Percentiles rank a stretch among this genome's conserved stretches.
These are phyloP conservation scores for Setipinna tenuifilis DNA, from an alignment of 2,797 vertebrate species.

Conservation along the genomic window DNA sequence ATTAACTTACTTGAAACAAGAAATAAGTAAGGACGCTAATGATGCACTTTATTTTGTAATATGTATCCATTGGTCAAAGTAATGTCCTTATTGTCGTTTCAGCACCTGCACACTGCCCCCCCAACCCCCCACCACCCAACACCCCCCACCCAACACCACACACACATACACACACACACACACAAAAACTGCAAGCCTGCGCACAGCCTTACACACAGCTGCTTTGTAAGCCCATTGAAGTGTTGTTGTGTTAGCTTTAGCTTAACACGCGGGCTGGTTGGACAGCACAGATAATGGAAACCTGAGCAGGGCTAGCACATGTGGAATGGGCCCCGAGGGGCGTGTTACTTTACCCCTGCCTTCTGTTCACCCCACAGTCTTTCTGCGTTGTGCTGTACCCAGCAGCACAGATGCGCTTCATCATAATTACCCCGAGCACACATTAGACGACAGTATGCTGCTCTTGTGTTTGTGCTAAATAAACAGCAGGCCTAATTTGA, in stretches of 20 bases:
- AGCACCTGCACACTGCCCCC: too few relatives aligned
- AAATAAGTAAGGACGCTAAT: too few relatives aligned
- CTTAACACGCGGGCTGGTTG: not conserved
- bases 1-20: too few relatives aligned
- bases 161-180: too few relatives aligned
- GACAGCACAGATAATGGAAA: not conserved
- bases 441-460: not conserved
- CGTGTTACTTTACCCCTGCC: not conserved
- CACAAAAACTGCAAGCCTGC: too few relatives aligned
- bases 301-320: not conserved
- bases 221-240: not conserved
- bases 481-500: not conserved
- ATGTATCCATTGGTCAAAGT: too few relatives aligned
- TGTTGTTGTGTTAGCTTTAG: constrained; percentile 10
- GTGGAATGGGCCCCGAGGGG: not conserved
- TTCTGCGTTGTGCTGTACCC: not conserved
- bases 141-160: too few relatives aligned
- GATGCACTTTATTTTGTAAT: too few relatives aligned
- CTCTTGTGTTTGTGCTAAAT: not conserved
- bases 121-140: too few relatives aligned
- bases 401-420: not conserved
- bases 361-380: not conserved
- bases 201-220: not conserved
- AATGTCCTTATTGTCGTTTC: too few relatives aligned
- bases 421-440: not conserved